Evolutionary conservation across 2,888 invertebrate species (phyloP).

Genomic region (Eremobia ochroleuca): DNA sequence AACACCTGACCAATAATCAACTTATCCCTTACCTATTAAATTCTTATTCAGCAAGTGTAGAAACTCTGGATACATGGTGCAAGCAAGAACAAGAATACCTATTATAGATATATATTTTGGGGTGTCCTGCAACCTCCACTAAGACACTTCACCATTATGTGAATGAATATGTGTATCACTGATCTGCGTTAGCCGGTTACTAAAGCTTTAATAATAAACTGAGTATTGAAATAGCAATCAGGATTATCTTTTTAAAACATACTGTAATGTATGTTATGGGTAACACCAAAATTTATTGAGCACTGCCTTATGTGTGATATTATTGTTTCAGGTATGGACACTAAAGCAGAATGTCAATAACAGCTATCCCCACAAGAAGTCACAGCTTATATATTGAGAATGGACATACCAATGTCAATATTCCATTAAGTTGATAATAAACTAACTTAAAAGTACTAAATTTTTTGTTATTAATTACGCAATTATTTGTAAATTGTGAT

Average conservation of each 20-base stretch:
- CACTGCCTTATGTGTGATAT: constrained; percentile 6
- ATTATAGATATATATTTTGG: background rate
- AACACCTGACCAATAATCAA: background rate
- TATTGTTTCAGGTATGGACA: constrained; percentile 89
- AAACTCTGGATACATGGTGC: background rate
- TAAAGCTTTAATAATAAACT: background rate
- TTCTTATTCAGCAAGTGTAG: background rate
- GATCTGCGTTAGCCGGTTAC: background rate
- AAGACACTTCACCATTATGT: background rate
- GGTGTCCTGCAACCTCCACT: background rate
- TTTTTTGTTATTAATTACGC: constrained; percentile 83
- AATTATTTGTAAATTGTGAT: constrained; percentile 73
- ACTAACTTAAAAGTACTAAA: constrained; percentile 78
- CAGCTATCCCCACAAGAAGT: constrained; percentile 60
- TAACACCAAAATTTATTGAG: background rate
- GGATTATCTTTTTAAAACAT: background rate
- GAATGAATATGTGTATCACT: background rate
- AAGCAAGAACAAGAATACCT: background rate
- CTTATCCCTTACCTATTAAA: background rate
- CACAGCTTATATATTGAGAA: constrained; percentile 69
- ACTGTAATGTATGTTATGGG: background rate
- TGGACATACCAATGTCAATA: constrained; percentile 81
- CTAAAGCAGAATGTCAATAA: constrained; percentile 72
- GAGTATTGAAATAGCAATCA: background rate
- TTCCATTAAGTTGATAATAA: constrained; percentile 85